phyloP scores from a whole-genome alignment of 2,797 vertebrate genomes.

The Pseudopleuronectes americanus region DNA sequence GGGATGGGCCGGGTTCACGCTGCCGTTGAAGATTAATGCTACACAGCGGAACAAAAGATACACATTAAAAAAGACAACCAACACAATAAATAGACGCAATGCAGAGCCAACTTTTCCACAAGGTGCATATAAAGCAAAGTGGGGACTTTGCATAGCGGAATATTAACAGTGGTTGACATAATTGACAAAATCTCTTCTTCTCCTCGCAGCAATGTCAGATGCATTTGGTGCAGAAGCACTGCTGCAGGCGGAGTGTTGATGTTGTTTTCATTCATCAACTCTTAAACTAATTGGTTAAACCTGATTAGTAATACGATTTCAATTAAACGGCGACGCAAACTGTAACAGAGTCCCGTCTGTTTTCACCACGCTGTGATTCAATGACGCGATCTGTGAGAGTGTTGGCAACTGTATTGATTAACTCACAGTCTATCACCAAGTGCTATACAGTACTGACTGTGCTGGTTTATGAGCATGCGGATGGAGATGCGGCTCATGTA shows the following conservation, averaged over 20 bases:
- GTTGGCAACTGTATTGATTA: constrained; percentile 56
- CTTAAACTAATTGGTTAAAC: no score
- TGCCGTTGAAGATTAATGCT: constrained; percentile 96
- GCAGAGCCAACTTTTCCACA: neutral
- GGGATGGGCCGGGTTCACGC: constrained; percentile 89
- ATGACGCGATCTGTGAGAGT: constrained; percentile 22
- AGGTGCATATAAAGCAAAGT: neutral
- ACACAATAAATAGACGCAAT: neutral
- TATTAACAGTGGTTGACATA: constrained; percentile 2
- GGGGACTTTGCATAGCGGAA: neutral
- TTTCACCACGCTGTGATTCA: neutral
- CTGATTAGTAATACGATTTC: neutral
- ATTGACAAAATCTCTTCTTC: neutral
- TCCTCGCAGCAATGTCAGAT: neutral
- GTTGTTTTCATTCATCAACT: no score
- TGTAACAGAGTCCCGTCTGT: neutral
- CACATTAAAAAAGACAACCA: no score
- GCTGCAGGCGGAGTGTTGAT: no score
- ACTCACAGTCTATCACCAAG: constrained; percentile 70
- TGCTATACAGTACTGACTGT: constrained; percentile 88
- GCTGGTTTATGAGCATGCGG: constrained; percentile 99
- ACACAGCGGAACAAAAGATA: constrained; percentile 20
- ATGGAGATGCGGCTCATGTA: constrained; percentile 99
- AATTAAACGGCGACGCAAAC: neutral
- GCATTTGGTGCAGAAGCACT: no score